Evolutionary conservation across 2,888 invertebrate genomes (phyloP), one percentile per base, ranked within the genome.

Genomic region (Thereva nobilitata): DNA sequence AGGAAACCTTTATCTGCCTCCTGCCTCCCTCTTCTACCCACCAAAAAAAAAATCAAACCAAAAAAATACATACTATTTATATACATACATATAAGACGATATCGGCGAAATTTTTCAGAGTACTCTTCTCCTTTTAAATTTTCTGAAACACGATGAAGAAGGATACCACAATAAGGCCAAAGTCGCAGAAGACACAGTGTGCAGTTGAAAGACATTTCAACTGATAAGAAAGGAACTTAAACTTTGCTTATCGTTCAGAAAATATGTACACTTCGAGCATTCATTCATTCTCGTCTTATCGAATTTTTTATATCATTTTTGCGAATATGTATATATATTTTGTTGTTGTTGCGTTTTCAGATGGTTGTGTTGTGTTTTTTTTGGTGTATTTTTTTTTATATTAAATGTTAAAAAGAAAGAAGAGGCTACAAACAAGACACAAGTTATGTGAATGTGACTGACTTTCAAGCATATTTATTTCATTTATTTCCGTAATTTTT

Each of bases 281-380:
- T 61, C 61, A 61, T 61, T 61, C 61, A 61, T 61, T 61, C 61
- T 61, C 50, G 9, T 5, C 50, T 61, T 61, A 61, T 61, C 61
- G 50, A 38, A n/a, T 45, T 34, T 23, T 34, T 50, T 23, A 50
- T 61, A 61, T 61, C 61, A 61, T 23, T 23, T 23, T 61, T 50
- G 61, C 57, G 57, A 44, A 44, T 42, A 23, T 37, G 41, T 61
- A 23, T 40, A 37, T 50, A 23, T 45, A 34, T 61, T 50, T 61
- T 41, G 6, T 50, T 50, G 42, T 44, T 44, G 42, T 57, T 57
- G 42, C 23, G 5, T 44, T 57, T 9, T n/a, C 35, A 52, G 3
- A 35, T 23, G 5, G 35, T 8, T 5, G 4, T 52, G 7, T 35
- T 52, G 40, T 55, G 44, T 42, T 57, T 10, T 34, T 42, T 44